Conservation (phyloP, 2,888 invertebrate species). For the Folsomia candida region DNA sequence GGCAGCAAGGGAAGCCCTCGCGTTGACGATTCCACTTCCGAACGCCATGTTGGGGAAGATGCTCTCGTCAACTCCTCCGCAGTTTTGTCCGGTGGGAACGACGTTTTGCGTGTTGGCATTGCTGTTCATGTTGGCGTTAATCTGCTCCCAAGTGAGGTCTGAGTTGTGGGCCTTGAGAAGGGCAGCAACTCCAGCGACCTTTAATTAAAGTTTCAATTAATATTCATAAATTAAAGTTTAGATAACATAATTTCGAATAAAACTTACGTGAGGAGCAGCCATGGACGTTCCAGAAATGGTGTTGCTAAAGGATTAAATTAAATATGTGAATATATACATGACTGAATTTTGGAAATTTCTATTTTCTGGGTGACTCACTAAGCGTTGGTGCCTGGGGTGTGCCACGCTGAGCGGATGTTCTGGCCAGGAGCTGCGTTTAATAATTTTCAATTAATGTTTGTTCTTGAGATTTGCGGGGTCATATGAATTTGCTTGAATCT, state of each 20-base stretch:
- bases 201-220: neutral
- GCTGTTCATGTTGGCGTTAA: neutral
- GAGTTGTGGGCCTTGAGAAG: constrained; percentile 19
- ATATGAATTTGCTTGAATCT: too few relatives aligned
- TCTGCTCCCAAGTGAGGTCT: neutral
- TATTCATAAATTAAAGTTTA: neutral
- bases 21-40: constrained; percentile 1
- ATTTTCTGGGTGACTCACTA: too few relatives aligned
- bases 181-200: constrained; percentile 26
- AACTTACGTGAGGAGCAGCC: too few relatives aligned
- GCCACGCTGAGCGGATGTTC: constrained; percentile 9
- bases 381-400: constrained; percentile 8
- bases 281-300: constrained; percentile 22
- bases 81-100: neutral
- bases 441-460: too few relatives aligned
- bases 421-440: constrained; percentile 29
- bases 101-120: neutral
- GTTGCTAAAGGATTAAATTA: too few relatives aligned
- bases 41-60: constrained; percentile 9
- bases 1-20: neutral
- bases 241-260: too few relatives aligned
- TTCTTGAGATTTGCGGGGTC: too few relatives aligned
- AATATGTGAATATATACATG: too few relatives aligned
- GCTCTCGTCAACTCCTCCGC: constrained; percentile 1
- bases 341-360: too few relatives aligned